Evolutionary conservation across 2,888 invertebrate genomes (phyloP), one percentile per base, ranked within the genome.

Genomic region (Dromius quadrimaculatus): DNA sequence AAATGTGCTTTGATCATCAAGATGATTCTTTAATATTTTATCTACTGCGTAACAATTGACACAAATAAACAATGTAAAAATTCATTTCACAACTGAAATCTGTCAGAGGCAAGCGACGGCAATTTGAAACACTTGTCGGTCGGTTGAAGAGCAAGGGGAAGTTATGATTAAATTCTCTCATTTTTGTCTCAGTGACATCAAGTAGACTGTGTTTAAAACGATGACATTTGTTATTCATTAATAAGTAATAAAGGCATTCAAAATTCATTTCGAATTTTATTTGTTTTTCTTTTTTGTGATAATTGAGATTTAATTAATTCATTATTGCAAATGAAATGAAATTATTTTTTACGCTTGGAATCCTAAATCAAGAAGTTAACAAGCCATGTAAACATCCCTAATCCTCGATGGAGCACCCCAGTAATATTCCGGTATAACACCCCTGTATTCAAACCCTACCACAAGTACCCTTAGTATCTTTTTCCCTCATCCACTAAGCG

Each of bases 121-220:
- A 23, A 23, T 47, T 47, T 23, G 47, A 47, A 41, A 47, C 47
- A 22, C 20, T 50, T 3, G 6, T 1, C 28, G 28, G 50, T 15
- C 15, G 17, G 28, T 3, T 13, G 15, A 11, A 15, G 15, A 17
- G 15, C 6, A 3, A 8, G 28, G 28, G 28, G 28, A 5, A 6
- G 15, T 6, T 54, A 15, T 43, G 43, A 62, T 62, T 65, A 65
- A 45, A 65, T 62, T 65, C 47, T 23, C n/a, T 50, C 65, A 65
- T 50, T 65, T 47, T 65, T 50, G 36, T 47, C 62, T 32, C 36
- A 17, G 38, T 2, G 5, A 38, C 41, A 61, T 61, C 61, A 23
- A 38, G 61, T 41, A 23, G 50, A 54, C 50, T 22, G 11, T 28
- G 50, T 28, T 8, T 8, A 28, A 5, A 28, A 54, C 50, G 50